Conservation (phyloP, 2,113 vertebrate species). For the Chinchilla lanigera region DNA sequence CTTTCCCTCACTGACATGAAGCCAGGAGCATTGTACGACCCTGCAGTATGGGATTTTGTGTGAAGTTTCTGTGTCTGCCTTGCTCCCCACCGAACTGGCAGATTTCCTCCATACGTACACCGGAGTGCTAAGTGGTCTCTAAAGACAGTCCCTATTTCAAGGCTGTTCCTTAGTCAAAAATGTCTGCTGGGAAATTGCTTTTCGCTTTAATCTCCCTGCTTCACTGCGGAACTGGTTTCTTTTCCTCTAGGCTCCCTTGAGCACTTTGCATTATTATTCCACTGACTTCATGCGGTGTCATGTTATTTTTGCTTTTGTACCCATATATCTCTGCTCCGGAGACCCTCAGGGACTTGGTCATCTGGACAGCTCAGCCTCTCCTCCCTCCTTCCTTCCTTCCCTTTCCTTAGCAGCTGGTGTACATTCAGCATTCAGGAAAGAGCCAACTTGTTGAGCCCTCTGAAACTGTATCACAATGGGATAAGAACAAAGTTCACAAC, state of each 20-base stretch:
- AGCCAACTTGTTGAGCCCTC: neutral
- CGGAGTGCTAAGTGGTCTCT: neutral
- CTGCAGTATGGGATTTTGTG: neutral
- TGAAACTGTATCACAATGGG: neutral
- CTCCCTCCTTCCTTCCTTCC: neutral
- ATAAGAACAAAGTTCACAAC: neutral
- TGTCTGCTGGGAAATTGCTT: neutral
- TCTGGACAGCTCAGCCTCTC: neutral
- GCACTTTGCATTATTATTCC: neutral
- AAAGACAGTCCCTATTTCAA: neutral
- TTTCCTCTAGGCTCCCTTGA: neutral
- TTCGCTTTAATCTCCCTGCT: neutral
- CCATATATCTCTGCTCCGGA: neutral
- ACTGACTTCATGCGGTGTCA: neutral
- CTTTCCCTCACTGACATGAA: neutral
- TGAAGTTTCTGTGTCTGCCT: neutral
- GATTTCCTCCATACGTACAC: neutral
- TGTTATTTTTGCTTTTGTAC: conserved; percentile 15
- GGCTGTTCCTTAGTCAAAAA: neutral
- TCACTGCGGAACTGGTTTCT: neutral
- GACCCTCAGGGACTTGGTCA: neutral
- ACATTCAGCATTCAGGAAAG: neutral
- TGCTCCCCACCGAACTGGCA: accelerated
- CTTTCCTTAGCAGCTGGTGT: neutral
- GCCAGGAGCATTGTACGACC: neutral